phyloP scores from a whole-genome alignment of 2,113 vertebrate species.

The Calonectris borealis region DNA sequence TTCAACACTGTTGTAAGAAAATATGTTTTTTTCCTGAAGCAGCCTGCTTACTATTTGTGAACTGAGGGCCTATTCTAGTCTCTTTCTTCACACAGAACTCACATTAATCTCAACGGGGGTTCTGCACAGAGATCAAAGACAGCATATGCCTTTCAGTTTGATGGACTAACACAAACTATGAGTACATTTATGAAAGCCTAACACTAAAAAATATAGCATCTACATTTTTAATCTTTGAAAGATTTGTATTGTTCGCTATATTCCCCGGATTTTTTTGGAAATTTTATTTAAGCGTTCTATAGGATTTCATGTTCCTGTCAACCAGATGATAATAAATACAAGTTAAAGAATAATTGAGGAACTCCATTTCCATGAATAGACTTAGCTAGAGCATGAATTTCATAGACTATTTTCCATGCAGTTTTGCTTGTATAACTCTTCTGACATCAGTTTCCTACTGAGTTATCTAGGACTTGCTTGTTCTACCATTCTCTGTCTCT shows the following conservation, averaged over 20 bases:
- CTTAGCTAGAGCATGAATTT: background rate
- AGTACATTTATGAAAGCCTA: slow-evolving; percentile 37
- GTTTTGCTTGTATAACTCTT: slow-evolving; percentile 10
- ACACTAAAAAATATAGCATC: slow-evolving; percentile 19
- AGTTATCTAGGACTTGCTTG: background rate
- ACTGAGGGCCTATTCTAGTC: slow-evolving; percentile 61
- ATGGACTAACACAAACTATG: slow-evolving; percentile 59
- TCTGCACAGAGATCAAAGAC: slow-evolving; percentile 63
- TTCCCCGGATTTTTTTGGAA: background rate
- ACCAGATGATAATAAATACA: background rate
- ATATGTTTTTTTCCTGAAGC: slow-evolving; percentile 47
- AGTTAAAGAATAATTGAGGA: slow-evolving; percentile 5
- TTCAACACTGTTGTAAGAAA: slow-evolving; percentile 57
- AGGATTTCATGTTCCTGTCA: background rate
- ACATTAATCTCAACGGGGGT: slow-evolving; percentile 63
- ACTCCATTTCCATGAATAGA: background rate
- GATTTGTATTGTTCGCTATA: slow-evolving; percentile 14
- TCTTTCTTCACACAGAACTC: slow-evolving; percentile 58
- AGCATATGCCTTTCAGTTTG: slow-evolving; percentile 72
- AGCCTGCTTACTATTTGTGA: slow-evolving; percentile 67
- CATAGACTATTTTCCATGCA: background rate
- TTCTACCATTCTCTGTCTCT: background rate
- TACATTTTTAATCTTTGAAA: slow-evolving; percentile 32
- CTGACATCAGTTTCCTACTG: background rate
- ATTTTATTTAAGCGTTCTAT: slow-evolving; percentile 15